Evolutionary conservation across 2,797 vertebrate species (phyloP).

Genomic region (Microctenopoma stevenorrisi): DNA sequence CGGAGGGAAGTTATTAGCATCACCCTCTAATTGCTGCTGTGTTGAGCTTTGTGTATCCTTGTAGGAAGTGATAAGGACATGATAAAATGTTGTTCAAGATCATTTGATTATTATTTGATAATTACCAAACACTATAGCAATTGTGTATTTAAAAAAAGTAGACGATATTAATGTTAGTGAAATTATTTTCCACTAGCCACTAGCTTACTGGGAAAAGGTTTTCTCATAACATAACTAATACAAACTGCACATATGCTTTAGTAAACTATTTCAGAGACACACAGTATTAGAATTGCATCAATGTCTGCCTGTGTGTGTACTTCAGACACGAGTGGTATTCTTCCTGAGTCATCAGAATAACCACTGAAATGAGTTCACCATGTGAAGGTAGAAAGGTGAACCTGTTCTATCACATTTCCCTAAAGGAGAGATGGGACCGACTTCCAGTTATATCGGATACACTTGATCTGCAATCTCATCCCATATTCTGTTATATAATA

Average conservation of each 20-base stretch:
- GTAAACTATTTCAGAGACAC: conserved; percentile 1
- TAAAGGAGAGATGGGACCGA: conserved; percentile 43
- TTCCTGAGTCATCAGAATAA: conserved; percentile 56
- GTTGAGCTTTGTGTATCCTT: neutral
- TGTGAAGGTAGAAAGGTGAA: conserved; percentile 47
- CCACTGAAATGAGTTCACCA: conserved; percentile 41
- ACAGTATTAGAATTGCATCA: conserved; percentile 27
- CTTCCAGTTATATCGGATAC: conserved; percentile 53
- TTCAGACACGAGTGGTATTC: conserved; percentile 18
- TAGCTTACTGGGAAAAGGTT: neutral
- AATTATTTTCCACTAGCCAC: neutral
- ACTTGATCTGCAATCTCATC: conserved; percentile 71
- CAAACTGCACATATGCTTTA: neutral
- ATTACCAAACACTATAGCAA: neutral
- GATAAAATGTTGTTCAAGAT: neutral
- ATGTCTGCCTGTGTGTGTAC: conserved; percentile 9
- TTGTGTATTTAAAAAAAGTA: neutral
- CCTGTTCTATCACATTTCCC: conserved; percentile 50
- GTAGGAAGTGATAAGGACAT: neutral
- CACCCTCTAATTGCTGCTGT: neutral
- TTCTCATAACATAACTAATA: neutral
- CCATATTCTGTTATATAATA: conserved; percentile 72
- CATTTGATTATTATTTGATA: neutral
- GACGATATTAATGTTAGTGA: neutral
- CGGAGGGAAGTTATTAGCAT: neutral